phyloP scores from a whole-genome alignment of 2,113 vertebrate genomes.

The Mixornis gularis region DNA sequence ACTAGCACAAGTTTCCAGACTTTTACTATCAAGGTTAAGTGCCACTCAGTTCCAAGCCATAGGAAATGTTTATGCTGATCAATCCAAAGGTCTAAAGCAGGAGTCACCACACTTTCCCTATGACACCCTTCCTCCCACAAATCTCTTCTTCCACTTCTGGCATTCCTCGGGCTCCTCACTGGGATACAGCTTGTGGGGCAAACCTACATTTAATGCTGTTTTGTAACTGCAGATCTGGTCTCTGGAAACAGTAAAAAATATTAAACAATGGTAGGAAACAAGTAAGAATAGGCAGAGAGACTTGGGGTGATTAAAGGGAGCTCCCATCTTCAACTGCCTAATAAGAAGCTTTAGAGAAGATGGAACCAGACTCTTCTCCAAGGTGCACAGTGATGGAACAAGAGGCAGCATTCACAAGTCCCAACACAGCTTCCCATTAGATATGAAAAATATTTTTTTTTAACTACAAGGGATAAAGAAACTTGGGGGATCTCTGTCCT shows the following conservation, averaged over 20 bases:
- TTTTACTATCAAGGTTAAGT: neutral
- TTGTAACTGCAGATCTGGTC: neutral
- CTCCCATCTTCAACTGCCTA: neutral
- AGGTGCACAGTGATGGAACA: neutral
- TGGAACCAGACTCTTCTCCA: neutral
- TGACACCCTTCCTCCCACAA: neutral
- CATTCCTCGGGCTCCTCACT: neutral
- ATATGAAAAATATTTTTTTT: neutral
- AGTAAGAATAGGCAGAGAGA: neutral
- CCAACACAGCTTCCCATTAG: neutral
- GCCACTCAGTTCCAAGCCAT: neutral
- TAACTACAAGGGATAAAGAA: neutral
- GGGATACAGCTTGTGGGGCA: neutral
- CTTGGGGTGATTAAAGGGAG: neutral
- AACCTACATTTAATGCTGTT: neutral
- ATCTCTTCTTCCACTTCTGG: neutral
- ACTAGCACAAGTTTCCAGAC: neutral
- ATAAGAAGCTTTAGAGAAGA: neutral
- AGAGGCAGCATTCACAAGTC: neutral
- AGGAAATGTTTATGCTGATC: neutral
- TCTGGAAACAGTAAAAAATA: neutral
- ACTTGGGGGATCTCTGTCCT: neutral
- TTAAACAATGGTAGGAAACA: neutral
- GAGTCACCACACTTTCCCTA: neutral
- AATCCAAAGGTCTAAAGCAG: neutral